Evolutionary conservation across 2,113 vertebrate genomes (phyloP).

Genomic region (Neotragus moschatus): DNA sequence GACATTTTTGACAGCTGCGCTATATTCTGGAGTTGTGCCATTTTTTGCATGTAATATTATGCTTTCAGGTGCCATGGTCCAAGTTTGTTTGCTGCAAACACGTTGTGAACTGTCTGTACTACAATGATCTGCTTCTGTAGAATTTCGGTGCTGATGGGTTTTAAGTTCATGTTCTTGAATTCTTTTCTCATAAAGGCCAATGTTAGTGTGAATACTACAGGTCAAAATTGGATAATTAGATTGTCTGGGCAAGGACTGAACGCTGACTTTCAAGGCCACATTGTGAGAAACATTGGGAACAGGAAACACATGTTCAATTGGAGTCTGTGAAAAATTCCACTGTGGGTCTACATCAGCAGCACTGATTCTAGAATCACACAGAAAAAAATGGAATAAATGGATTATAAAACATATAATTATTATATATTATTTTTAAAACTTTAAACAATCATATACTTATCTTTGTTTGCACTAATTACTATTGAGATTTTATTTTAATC

Average conservation of each 20-base stretch:
- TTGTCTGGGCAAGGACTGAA: constrained; percentile 97
- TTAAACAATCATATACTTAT: neutral
- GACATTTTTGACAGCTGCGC: constrained; percentile 83
- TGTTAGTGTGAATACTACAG: constrained; percentile 95
- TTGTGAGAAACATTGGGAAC: constrained; percentile 96
- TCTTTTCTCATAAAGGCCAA: constrained; percentile 86
- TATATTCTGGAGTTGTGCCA: constrained; percentile 78
- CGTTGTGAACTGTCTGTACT: constrained; percentile 80
- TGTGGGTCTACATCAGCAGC: constrained; percentile 94
- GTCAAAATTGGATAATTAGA: constrained; percentile 93
- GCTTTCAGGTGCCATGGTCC: constrained; percentile 79
- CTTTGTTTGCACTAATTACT: neutral
- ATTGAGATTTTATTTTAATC: neutral
- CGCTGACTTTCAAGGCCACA: constrained; percentile 95
- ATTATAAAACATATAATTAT: neutral
- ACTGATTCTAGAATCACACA: constrained; percentile 88
- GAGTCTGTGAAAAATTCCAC: constrained; percentile 95
- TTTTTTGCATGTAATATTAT: constrained; percentile 75
- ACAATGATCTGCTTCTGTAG: constrained; percentile 73
- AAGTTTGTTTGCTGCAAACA: constrained; percentile 81
- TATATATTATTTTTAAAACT: neutral
- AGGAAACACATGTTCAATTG: constrained; percentile 95
- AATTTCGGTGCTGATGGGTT: constrained; percentile 59
- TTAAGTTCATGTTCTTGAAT: constrained; percentile 75
- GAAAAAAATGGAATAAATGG: neutral